Conservation (phyloP, 2,113 vertebrate genomes). For the Lepidothrix coronata region DNA sequence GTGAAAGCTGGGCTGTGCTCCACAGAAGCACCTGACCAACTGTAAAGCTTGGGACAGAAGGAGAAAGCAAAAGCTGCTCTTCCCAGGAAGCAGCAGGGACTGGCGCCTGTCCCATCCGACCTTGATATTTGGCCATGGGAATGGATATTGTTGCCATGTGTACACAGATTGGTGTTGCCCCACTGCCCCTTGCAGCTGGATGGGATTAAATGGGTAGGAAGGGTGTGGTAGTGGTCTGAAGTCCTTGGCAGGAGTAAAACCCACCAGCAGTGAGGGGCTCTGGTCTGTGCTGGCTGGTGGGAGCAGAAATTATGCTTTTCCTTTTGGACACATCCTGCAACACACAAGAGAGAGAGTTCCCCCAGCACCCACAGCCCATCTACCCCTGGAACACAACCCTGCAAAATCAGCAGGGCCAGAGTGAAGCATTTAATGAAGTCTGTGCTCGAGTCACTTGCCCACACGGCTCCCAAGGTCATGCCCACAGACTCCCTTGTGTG, state of each 20-base stretch:
- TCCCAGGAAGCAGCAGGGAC: neutral
- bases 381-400: neutral
- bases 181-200: neutral
- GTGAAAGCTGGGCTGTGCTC: neutral
- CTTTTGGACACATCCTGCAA: neutral
- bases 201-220: neutral
- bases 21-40: neutral
- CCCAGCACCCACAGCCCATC: rapidly evolving
- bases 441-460: rapidly evolving
- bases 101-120: neutral
- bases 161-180: neutral
- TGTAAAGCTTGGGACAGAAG: neutral
- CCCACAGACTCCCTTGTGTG: rapidly evolving
- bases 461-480: rapidly evolving
- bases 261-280: rapidly evolving
- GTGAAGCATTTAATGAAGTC: neutral
- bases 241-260: neutral
- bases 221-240: neutral
- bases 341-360: neutral
- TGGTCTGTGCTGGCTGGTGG: neutral
- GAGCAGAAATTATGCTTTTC: neutral
- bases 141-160: neutral
- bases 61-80: neutral
- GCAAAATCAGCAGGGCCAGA: neutral
- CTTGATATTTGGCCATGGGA: neutral